phyloP scores from a whole-genome alignment of 2,113 vertebrate species.

The Mormyrus lacerda region DNA sequence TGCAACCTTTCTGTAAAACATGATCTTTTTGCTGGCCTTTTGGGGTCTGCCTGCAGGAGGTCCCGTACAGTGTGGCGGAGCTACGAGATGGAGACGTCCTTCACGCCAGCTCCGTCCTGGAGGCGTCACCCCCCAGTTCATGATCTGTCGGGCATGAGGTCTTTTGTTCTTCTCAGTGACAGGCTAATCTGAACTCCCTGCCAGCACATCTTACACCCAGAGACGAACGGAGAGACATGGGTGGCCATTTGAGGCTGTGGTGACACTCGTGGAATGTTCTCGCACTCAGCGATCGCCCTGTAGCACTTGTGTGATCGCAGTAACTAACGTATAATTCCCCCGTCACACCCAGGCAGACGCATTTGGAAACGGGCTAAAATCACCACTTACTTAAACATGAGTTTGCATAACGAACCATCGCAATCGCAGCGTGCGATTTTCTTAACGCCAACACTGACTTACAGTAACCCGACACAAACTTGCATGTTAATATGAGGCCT shows the following conservation, averaged over 20 bases:
- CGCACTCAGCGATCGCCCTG: not conserved
- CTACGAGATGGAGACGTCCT: not conserved
- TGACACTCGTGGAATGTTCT: not conserved
- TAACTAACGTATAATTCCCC: not conserved
- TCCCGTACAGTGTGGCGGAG: constrained; percentile 33
- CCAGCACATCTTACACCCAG: not conserved
- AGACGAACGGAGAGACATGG: not conserved
- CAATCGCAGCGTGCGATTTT: not conserved
- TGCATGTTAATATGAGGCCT: not conserved
- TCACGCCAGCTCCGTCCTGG: not conserved
- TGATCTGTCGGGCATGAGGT: not conserved
- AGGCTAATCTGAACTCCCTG: not conserved
- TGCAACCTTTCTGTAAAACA: not conserved
- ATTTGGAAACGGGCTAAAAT: not conserved
- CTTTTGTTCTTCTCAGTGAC: not conserved
- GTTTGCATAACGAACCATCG: not conserved
- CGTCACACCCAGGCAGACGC: too few relatives aligned
- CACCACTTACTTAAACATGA: not conserved
- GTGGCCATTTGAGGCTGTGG: not conserved
- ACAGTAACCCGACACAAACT: not conserved
- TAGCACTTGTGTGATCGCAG: not conserved
- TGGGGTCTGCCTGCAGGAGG: constrained; percentile 19
- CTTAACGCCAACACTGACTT: not conserved
- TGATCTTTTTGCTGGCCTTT: not conserved
- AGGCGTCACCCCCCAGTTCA: not conserved